Base-by-base conservation (phyloP, 2,113 vertebrate species). In the Oreochromis niloticus region DNA sequence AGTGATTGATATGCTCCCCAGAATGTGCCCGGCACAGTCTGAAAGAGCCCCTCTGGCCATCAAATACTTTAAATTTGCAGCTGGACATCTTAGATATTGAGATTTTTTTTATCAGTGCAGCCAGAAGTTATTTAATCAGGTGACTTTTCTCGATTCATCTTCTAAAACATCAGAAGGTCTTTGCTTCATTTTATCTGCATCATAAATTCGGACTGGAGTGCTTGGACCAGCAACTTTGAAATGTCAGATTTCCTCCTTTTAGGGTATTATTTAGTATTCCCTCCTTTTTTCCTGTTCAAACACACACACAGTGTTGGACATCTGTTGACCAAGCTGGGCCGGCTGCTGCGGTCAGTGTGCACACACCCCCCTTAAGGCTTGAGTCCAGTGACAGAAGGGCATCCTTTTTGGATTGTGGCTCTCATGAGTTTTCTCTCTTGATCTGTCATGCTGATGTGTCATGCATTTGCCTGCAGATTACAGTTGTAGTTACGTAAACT, bases 401-500 rank as follows among this genome's bases (percentile, higher is more conserved):
- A 88, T 86, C 50, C 85, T 86, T 75, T 86, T 82, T 84, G 27
- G 85, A 4, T 94, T 91, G 87, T 83, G 82, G 54, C 92, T 83
- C 75, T 87, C 85, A 34, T 82, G 85, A 39, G 78, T 57, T 75
- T 24, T 16, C 57, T 52, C 39, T 81, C 75, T 61, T 87, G 80
- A 73, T 73, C 90, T 87, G 86, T 68, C 81, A 39, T 22, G 84
- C 71, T 86, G 39, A 30, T 88, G 55, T 84, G 86, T 86, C 57
- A 30, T 79, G 75, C 81, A 63, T 86, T 78, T 85, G 84, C 83
- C 34, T 86, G 81, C 83, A 92, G 89, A 92, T 91, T 87, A 89
- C 39, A 90, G 88, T 90, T 88, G 54, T 81, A 68, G 92, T 95
- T 95, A 85, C 56, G 19, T 94, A 94, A 93, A 88, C 54, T 27